Evolutionary conservation across 2,888 invertebrate species (phyloP), one percentile per base, ranked within the genome.

Genomic region (Drosophila mayaguana): DNA sequence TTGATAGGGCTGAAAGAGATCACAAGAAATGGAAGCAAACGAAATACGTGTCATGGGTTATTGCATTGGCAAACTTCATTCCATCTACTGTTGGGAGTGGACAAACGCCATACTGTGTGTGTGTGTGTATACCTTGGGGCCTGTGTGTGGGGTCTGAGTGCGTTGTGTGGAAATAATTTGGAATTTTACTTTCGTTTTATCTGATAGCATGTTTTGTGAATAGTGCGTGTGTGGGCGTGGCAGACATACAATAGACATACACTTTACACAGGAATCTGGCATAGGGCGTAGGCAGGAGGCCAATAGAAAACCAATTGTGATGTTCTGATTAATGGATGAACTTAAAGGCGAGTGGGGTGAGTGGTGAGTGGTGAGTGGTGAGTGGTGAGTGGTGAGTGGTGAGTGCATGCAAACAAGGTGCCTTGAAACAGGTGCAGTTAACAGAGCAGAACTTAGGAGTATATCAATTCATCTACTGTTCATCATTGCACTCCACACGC

Each of bases 1-100:
- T 93, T 89, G 93, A 93, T 91, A 93, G 92, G 91, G 93, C 93
- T 93, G 85, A 70, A 91, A 90, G 40, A 63, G 67, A 85, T 54
- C 16, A 63, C 5, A 48, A n/a, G 63, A 34, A 43, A 45, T 0
- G 42, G 45, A 28, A 78, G 54, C 66, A 66, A 18, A 57, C 67
- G 67, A 59, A 65, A 61, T 56, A 62, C 22, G 42, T 56, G 63
- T 53, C 63, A 72, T 69, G 73, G 76, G 60, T 86, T 56, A 56
- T 43, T 56, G 43, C 43, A 56, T 56, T 16, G 43, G 6, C 56
- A n/a, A 11, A 16, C 22, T 22, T 22, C 20, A 20, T n/a, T 5
- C 11, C 43, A 3, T 22, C 16, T 56, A n/a, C 9, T 22, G n/a
- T 38, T 42, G 18, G 57, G 43, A 28, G 38, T 20, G 50, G 50